These are phyloP conservation scores for Artibeus jamaicensis DNA, from an alignment of 2,797 vertebrate genomes.

Conservation along the genomic window DNA sequence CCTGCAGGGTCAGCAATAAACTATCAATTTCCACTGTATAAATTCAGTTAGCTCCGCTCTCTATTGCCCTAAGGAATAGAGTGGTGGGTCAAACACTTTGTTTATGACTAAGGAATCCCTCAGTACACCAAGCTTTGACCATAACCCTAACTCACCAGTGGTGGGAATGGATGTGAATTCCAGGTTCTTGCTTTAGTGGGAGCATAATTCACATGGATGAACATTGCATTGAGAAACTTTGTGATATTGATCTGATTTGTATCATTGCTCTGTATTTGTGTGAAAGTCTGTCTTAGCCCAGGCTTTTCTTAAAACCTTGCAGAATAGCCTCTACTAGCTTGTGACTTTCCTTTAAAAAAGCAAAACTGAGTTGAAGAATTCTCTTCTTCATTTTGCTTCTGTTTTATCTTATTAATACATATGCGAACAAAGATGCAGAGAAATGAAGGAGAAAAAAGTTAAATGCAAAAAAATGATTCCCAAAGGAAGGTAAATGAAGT, in stretches of 20 bases:
- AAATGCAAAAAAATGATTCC: background rate
- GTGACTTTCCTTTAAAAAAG: background rate
- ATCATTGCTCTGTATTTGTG: background rate
- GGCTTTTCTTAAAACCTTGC: background rate
- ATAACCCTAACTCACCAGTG: conserved; percentile 59
- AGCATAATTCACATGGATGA: conserved; percentile 58
- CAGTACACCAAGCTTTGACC: background rate
- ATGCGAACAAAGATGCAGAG: background rate
- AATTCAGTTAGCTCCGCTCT: conserved; percentile 65
- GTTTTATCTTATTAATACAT: background rate
- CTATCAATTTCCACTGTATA: conserved; percentile 72
- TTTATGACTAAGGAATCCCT: conserved; percentile 73
- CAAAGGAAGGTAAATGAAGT: conserved; percentile 48
- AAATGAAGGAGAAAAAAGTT: conserved; percentile 20
- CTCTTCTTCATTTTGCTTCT: conserved; percentile 14
- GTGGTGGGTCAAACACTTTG: conserved; percentile 71
- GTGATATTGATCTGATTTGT: background rate
- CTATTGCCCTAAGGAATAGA: conserved; percentile 63
- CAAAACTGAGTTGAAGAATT: conserved; percentile 16
- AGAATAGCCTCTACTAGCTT: background rate
- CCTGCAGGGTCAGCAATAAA: conserved; percentile 68
- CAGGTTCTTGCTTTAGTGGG: background rate
- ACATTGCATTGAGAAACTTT: background rate
- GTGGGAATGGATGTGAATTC: conserved; percentile 60
- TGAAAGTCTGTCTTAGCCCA: background rate